Base-by-base conservation (phyloP, 2,888 invertebrate genomes). In the Tipula confusa region DNA sequence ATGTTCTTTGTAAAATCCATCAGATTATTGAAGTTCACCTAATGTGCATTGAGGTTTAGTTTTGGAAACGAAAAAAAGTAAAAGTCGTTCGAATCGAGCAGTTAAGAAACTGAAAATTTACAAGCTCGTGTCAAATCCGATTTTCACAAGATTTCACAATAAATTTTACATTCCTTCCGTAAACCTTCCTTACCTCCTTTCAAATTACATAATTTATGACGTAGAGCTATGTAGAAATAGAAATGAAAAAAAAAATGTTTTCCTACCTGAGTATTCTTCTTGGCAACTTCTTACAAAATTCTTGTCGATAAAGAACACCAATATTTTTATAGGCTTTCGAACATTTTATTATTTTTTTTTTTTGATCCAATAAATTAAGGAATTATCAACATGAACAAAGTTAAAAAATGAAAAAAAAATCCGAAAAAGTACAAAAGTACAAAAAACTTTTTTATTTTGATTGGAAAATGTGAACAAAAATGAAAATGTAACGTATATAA, bases 381-480 rank as follows among this genome's bases (percentile, higher is more conserved):
- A 64, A 64, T 64, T 64, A 64, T 64, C 24, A 64, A 64, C 64
- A 64, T 24, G 24, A 64, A 24, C 24, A 64, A 64, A 64, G 64
- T 64, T 64, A 64, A 64, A 64, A 64, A 64, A 64, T 64, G n/a
- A n/a, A n/a, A n/a, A n/a, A n/a, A n/a, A n/a, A n/a, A n/a, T n/a
- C n/a, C 64, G 64, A 64, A 64, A 64, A 64, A 24, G 64, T 11
- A 64, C 64, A 24, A 64, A 64, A 64, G n/a, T n/a, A n/a, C n/a
- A n/a, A 38, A 64, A 64, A 64, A 18, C 24, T 64, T 64, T n/a
- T 64, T 24, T 11, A 24, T 64, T 64, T 64, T 24, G 64, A 64
- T 64, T 64, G 64, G 64, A 64, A 64, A 64, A 64, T 64, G 24
- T 64, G 64, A 24, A 64, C 64, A 64, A 64, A 64, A 64, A 43